Base-by-base conservation (phyloP, 2,113 vertebrate species). In the Zosterops japonicus region DNA sequence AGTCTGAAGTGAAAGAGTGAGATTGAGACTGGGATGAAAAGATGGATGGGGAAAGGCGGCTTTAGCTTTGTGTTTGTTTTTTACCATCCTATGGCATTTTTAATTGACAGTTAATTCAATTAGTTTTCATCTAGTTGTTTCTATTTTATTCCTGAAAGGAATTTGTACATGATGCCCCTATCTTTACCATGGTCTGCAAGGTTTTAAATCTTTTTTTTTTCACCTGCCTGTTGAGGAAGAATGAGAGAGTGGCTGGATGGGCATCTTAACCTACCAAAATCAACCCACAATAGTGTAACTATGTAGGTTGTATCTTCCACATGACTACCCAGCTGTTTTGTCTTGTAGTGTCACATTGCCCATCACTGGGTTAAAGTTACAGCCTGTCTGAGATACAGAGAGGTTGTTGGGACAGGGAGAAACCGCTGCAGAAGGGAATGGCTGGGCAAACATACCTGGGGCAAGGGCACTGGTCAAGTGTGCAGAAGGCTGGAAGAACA, bases 31-130 rank as follows among this genome's bases (percentile, higher is more conserved):
- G 12, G 39, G 29, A 63, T 50, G 42, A 49, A 77, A 39, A 64
- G 13, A 31, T 1, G 7, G 12, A 11, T n/a, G 9, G 28, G 55
- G 13, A 55, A 79, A 89, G 12, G 3, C 33, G 15, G 0, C 4
- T 81, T 81, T 28, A 53, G 2, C 27, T 42, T 78, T 60, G 1
- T 29, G 13, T 31, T 20, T 20, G 18, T 31, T 86, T 52, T 60
- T 72, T 50, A 39, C 17, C 6, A 36, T 72, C 11, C 15, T 33
- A 8, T 39, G 28, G 6, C 75, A 8, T 29, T 89, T 83, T 71
- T 50, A 89, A 41, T 14, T 76, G 84, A 5, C 12, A 71, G 41
- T 23, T 1, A 29, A 75, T 83, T 53, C 1, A 3, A 33, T 35
- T 13, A 14, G 3, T 79, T 83, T 79, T 82, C 4, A 8, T 78